Base-by-base conservation (phyloP, 2,113 vertebrate genomes). In the Megalops atlanticus region DNA sequence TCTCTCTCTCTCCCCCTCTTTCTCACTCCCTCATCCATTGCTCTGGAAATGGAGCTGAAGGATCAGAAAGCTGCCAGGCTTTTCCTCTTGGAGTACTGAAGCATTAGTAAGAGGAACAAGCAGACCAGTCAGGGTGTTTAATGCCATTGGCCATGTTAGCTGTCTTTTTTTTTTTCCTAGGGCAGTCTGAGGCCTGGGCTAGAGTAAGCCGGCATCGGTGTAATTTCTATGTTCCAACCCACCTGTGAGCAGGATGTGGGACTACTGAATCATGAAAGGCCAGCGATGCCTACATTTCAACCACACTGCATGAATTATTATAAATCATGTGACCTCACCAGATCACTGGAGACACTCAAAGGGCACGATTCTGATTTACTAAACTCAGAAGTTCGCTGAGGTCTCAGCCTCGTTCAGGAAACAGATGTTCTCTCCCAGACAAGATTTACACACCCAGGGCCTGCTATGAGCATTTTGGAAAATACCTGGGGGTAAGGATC, bases 1-100 rank as follows among this genome's bases (percentile, higher is more conserved):
- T 72, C 73, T 82, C 70, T 70, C 49, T n/a, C 74, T 80, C 77
- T 31, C 69, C 0, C 21, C 40, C 47, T 49, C 49, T 71, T n/a
- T n/a, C n/a, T n/a, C n/a, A n/a, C n/a, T n/a, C n/a, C n/a, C n/a
- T n/a, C n/a, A n/a, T n/a, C n/a, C n/a, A n/a, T n/a, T n/a, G n/a
- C n/a, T n/a, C 36, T 85, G 0, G 7, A 49, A n/a, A 77, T 1
- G 41, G 8, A 33, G 33, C 64, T 15, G 71, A 75, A 15, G 39
- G 0, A 0, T 0, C 52, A 4, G 3, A 74, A 3, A 39, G 35
- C 33, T 49, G 52, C 76, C 27, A 40, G 40, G 1, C 11, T 41
- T 80, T 52, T 54, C 38, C 71, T 38, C 43, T 33, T 40, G 16
- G 36, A 40, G 69, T 80, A 69, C 2, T 54, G 79, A 74, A 73